phyloP scores from a whole-genome alignment of 1,140 invertebrate genomes.

The Tyrophagus putrescentiae region DNA sequence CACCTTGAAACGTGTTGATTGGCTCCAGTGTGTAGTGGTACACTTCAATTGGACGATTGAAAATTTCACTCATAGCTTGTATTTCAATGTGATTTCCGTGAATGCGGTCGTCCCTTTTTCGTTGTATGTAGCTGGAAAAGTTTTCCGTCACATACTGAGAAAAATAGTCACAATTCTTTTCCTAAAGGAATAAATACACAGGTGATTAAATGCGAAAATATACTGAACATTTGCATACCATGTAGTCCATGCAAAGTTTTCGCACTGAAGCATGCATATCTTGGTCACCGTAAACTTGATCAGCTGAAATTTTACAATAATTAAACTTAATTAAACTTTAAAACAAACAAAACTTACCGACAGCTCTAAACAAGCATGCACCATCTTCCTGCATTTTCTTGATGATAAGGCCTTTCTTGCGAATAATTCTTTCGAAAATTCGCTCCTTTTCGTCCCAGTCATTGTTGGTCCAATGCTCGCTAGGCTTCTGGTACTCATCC shows the following conservation, averaged over 20 bases:
- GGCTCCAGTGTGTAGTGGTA: slow-evolving; percentile 68
- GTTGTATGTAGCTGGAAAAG: slow-evolving; percentile 65
- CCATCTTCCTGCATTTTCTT: slow-evolving; percentile 81
- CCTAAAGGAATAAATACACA: slow-evolving; percentile 36
- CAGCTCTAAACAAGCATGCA: slow-evolving; percentile 78
- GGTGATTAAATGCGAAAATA: slow-evolving; percentile 16
- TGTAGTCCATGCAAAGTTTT: slow-evolving; percentile 81
- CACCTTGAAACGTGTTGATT: slow-evolving; percentile 75
- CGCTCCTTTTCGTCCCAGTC: slow-evolving; percentile 42
- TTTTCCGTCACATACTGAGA: slow-evolving; percentile 87
- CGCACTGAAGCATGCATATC: slow-evolving; percentile 73
- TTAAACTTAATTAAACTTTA: slow-evolving; percentile 7
- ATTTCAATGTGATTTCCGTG: slow-evolving; percentile 90
- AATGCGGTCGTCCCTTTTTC: slow-evolving; percentile 58
- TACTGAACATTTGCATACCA: slow-evolving; percentile 46
- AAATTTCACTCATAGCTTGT: slow-evolving; percentile 83
- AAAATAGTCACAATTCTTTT: slow-evolving; percentile 74
- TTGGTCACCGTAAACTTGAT: slow-evolving; percentile 84
- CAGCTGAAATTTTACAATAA: slow-evolving; percentile 40
- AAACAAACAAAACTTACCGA: slow-evolving; percentile 37
- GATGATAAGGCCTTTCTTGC: slow-evolving; percentile 59
- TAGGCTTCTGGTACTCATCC: slow-evolving; percentile 51
- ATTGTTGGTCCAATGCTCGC: slow-evolving; percentile 35
- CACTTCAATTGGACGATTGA: slow-evolving; percentile 78
- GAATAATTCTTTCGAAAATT: slow-evolving; percentile 54